Percentiles rank a stretch among this genome's conserved stretches.
Conservation (phyloP, 2,888 invertebrate species). For the Isotomurus palustris region DNA sequence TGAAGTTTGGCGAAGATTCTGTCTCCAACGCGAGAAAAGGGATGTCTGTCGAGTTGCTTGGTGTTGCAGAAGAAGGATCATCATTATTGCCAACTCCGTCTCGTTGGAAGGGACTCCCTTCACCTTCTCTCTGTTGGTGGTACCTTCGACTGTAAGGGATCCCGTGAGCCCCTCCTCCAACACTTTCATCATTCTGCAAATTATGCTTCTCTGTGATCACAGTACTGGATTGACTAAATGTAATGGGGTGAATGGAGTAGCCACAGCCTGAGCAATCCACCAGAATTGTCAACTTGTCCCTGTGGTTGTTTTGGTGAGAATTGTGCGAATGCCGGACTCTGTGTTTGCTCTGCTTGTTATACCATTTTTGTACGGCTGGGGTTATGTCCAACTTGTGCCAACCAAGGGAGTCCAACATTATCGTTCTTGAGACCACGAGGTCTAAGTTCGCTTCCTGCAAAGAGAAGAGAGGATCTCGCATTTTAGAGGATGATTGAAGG, state of each 20-base stretch:
- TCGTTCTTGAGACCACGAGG: conserved; percentile 56
- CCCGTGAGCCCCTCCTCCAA: neutral
- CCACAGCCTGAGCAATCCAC: conserved; percentile 55
- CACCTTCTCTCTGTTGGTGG: neutral
- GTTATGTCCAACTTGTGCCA: conserved; percentile 87
- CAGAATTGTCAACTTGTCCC: conserved; percentile 66
- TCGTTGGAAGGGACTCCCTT: neutral
- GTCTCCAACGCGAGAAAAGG: conserved; percentile 46
- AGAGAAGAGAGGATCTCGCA: neutral
- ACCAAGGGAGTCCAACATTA: conserved; percentile 64
- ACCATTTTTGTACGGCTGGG: conserved; percentile 62
- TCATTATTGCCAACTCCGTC: neutral
- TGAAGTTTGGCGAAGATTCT: conserved; percentile 43
- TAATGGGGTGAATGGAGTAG: conserved; percentile 46
- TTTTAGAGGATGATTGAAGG: too few relatives aligned
- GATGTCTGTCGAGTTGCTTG: conserved; percentile 41
- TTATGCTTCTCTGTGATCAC: conserved; percentile 16
- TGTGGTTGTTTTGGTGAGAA: conserved; percentile 29
- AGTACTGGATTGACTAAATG: conserved; percentile 31
- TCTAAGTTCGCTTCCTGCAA: conserved; percentile 52
- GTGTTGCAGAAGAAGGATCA: neutral
- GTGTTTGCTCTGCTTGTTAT: conserved; percentile 49
- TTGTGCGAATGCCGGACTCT: conserved; percentile 35
- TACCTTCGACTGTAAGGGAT: neutral
- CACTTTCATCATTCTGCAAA: neutral